Base-by-base conservation (phyloP, 2,888 invertebrate species). In the Sinhomidia bicolor region DNA sequence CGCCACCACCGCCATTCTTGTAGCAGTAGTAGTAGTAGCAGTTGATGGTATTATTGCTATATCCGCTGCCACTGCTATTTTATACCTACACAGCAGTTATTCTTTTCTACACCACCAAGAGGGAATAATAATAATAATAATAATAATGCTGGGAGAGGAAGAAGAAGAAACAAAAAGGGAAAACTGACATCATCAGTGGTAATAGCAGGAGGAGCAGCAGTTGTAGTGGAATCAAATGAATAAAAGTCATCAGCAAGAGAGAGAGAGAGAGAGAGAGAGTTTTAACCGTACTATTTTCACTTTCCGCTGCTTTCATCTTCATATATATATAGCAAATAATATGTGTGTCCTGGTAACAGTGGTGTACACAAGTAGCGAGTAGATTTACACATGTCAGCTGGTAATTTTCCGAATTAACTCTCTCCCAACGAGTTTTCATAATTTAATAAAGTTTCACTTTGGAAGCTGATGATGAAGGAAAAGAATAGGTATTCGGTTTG, bases 241-340 rank as follows among this genome's bases (percentile, higher is more conserved):
- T 78, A 79, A 88, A 88, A 88, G 88, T 79, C 88, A 88, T 88
- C 88, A 88, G 65, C 10, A 54, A 3, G 44, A 9, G 1, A 44
- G 10, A 12, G 12, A 44, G 10, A 44, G 44, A 44, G 9, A 12
- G 5, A 36, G 9, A 4, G 4, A 74, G 60, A 68, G 47, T 62
- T 81, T 81, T 71, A 51, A 23, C 26, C 23, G 74, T 74, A 9
- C 41, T n/a, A n/a, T n/a, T n/a, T n/a, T n/a, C n/a, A n/a, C n/a
- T n/a, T n/a, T n/a, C n/a, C n/a, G n/a, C n/a, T n/a, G n/a, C n/a
- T n/a, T n/a, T 41, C 41, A 41, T 23, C 74, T 62, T 14, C 14
- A 5, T 17, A 17, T 17, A 14, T 54, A 54, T 54, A n/a, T 29
- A 3, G 10, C 23, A 23, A 3, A 23, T 10, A 26, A 26, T 26